Evolutionary conservation across 2,797 vertebrate genomes (phyloP), one percentile per base, ranked within the genome.

Genomic region (Sebastes nivosus): DNA sequence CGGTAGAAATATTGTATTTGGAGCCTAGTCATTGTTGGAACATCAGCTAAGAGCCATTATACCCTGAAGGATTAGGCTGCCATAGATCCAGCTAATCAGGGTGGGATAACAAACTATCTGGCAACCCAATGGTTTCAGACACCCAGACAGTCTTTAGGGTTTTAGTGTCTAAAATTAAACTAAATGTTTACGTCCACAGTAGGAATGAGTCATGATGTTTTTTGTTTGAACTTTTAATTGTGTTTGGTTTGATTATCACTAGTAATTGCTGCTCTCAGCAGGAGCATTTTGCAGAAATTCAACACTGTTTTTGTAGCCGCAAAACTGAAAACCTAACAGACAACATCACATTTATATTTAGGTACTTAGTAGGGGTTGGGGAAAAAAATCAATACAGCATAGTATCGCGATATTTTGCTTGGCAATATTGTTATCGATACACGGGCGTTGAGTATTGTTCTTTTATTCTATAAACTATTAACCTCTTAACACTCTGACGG

Each of bases 21-120:
- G 89, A 94, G 88, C 83, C 57, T 42, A 63, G 85, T 93, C 81
- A 86, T 85, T 93, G 89, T 90, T 94, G 89, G 93, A 92, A 91
- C 92, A 91, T 89, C 92, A 88, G 92, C 90, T 93, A 87, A 91
- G 89, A 90, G 86, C 85, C 81, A 89, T 93, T 94, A 93, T 95
- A 91, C 90, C 84, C 79, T 91, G 80, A 91, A 90, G 90, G 94
- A 94, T 95, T 94, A 94, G 83, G 75, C 86, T 79, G 86, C 88
- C 82, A 86, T 87, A 85, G 92, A 93, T 92, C 87, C 84, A 91
- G 89, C 88, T 93, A 93, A 95, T 94, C 89, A 81, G 74, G 76
- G 83, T 75, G 79, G 87, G 87, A 93, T 93, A 92, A 93, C 91
- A 81, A 88, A 86, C 85, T 83, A 75, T 90, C 79, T 83, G 72